Evolutionary conservation across 2,113 vertebrate species (phyloP), one percentile per base, ranked within the genome.

Genomic region (Carassius carassius): DNA sequence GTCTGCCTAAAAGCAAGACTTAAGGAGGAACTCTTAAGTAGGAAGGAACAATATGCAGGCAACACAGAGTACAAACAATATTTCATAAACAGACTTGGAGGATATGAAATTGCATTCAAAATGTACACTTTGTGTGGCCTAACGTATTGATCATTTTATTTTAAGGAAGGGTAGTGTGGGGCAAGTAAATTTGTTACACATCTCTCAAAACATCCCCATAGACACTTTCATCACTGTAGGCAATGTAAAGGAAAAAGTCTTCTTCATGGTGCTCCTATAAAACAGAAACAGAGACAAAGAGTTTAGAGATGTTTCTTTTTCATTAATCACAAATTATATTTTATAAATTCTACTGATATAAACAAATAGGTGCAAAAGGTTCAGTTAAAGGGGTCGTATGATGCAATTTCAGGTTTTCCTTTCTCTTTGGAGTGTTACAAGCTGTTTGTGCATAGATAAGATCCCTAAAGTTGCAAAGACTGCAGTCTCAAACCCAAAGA

Each of bases 171-270:
- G 3, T 29, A 60, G 12, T 37, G 82, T 63, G 17, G 37, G 35
- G 77, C 51, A 79, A 73, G 62, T 47, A 74, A 35, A 75, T 29
- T 76, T 84, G 87, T 89, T 94, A 95, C 84, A 94, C 92, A 88
- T 93, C 90, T 90, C 90, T 93, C 92, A 92, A 91, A 90, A 93
- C 94, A 91, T 92, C 93, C 87, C 97, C 97, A 13, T 97, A 98
- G 89, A 97, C 96, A 7, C 97, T 97, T 91, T 98, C 96, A 56
- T 98, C 97, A 92, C 96, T 97, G 95, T 98, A 97, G 86, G 97
- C 97, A 87, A 98, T 97, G 94, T 97, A 98, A 78, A 97, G 96
- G 93, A 98, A 98, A 93, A 97, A 98, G 88, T 97, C 97, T 92
- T 97, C 97, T 91, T 98, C 96, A 0, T 98, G 97, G 73, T 97